Percentiles rank a stretch among this genome's conserved stretches.
Evolutionary conservation across 2,888 invertebrate species (phyloP).

Genomic region (Andrena flavipes): DNA sequence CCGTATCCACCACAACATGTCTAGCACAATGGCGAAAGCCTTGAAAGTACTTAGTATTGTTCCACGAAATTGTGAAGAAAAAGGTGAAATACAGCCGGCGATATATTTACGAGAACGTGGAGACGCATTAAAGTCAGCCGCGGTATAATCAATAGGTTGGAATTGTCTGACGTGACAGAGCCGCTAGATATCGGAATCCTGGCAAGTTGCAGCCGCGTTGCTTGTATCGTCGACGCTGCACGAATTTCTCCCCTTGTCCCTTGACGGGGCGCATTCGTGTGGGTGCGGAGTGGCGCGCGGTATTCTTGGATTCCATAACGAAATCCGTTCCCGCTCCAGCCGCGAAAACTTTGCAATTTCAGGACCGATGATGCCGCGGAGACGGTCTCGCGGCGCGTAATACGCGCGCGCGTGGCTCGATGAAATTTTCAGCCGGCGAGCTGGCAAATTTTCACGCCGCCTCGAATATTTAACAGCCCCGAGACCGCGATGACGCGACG

Average conservation of each 20-base stretch:
- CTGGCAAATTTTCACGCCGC: conserved; percentile 25
- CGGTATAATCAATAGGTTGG: conserved; percentile 54
- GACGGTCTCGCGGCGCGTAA: conserved; percentile 22
- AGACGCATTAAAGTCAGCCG: conserved; percentile 40
- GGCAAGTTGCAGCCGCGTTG: conserved; percentile 30
- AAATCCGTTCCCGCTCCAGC: conserved; percentile 52
- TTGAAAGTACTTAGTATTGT: conserved; percentile 12
- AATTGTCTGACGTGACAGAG: conserved; percentile 51
- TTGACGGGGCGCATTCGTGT: conserved; percentile 20
- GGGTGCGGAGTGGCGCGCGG: conserved; percentile 44
- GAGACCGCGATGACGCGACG: conserved; percentile 4
- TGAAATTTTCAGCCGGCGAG: conserved; percentile 17
- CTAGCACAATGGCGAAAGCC: neutral
- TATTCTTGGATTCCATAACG: conserved; percentile 56
- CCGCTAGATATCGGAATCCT: conserved; percentile 52
- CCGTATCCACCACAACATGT: neutral
- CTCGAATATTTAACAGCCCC: conserved; percentile 15
- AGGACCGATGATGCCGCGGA: conserved; percentile 37
- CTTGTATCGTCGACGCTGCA: conserved; percentile 40
- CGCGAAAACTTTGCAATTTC: conserved; percentile 59
- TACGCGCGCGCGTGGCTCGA: neutral
- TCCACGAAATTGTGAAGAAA: conserved; percentile 11
- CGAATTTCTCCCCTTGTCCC: conserved; percentile 22
- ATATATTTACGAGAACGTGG: conserved; percentile 39
- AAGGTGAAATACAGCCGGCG: conserved; percentile 32